Evolutionary conservation across 2,797 vertebrate species (phyloP), one percentile per base, ranked within the genome.

Genomic region (Dromococcyx pavoninus): DNA sequence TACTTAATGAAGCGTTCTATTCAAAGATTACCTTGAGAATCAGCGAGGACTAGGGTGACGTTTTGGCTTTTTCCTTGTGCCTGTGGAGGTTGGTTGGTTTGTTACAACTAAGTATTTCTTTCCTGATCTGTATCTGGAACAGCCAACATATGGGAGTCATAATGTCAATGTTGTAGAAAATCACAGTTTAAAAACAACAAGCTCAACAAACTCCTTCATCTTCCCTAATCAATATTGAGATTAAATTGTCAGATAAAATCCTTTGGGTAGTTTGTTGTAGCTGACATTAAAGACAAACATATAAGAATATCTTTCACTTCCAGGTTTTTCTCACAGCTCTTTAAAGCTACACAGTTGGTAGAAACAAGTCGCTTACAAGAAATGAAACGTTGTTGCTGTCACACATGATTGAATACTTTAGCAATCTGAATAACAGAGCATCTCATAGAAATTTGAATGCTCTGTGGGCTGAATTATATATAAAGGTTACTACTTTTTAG

Each of bases 231-330:
- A 79, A 82, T 95, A 73, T 2, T 76, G 48, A 91, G 71, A 89
- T 91, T 66, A 60, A 93, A 72, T 28, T 91, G 71, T 76, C 87
- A 92, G 64, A 70, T 79, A 85, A 95, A 89, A 76, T 89, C 67
- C 35, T 70, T 56, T 76, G 19, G 56, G 56, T 87, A 60, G 28
- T 44, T 79, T 66, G 30, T 86, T 86, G 84, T 18, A 48, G 43
- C 25, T 91, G 74, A 85, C 89, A 85, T 72, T 74, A n/a, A 87
- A 64, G 81, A 51, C 67, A 91, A 79, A 41, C 5, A 7, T 60
- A 22, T 53, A 71, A 48, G 37, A 78, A 17, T 51, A 48, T 24
- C 15, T 95, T 77, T 35, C 54, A n/a, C 11, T 84, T 90, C 27
- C 30, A 78, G 18, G 2, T 32, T 72, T 93, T 80, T 77, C 54